Evolutionary conservation across 1,140 invertebrate genomes (phyloP).

Genomic region (Trichonephila clavipes): DNA sequence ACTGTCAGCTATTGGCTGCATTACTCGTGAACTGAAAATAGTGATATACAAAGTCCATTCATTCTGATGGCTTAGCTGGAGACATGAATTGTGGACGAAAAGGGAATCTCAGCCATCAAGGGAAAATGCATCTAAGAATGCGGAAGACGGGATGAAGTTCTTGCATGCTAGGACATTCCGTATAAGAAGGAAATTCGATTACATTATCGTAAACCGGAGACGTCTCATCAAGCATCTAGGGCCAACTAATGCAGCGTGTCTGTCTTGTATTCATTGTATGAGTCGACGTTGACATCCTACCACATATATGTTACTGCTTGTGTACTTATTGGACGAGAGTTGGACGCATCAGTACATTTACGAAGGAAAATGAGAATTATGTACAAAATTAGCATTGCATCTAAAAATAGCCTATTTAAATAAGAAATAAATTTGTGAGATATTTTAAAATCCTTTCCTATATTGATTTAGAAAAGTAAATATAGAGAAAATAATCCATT

Average conservation of each 20-base stretch:
- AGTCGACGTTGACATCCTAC: too few relatives aligned
- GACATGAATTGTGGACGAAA: slow-evolving; percentile 10
- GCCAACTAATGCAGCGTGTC: slow-evolving; percentile 32
- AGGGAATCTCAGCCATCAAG: neutral
- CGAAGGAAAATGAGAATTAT: too few relatives aligned
- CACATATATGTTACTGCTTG: too few relatives aligned
- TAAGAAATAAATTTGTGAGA: too few relatives aligned
- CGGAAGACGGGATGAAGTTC: neutral
- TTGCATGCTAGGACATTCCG: neutral
- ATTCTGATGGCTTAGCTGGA: neutral
- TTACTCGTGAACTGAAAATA: neutral
- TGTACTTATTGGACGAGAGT: too few relatives aligned
- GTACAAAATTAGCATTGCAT: too few relatives aligned
- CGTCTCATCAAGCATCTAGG: slow-evolving; percentile 27
- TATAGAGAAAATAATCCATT: too few relatives aligned
- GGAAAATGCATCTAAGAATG: neutral
- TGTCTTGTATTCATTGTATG: neutral
- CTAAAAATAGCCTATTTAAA: too few relatives aligned
- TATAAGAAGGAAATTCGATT: slow-evolving; percentile 51
- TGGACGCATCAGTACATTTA: too few relatives aligned
- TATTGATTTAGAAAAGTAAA: too few relatives aligned
- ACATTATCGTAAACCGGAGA: slow-evolving; percentile 58
- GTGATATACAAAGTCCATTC: neutral
- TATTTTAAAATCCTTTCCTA: too few relatives aligned
- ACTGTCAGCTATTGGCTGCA: neutral